Conservation (phyloP, 2,113 vertebrate genomes). For the Heterotis niloticus region DNA sequence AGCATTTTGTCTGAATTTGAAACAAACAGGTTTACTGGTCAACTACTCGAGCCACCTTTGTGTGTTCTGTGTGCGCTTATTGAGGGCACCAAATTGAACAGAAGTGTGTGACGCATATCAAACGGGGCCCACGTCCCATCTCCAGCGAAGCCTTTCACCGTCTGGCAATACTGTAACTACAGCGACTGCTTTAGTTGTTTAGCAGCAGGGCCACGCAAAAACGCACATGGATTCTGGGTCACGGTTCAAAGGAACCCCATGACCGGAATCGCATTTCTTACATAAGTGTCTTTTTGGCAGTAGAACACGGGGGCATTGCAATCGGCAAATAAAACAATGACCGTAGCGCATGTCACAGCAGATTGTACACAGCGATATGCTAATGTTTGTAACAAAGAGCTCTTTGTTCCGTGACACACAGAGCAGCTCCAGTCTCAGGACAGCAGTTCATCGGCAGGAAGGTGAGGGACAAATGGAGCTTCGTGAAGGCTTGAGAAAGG, state of each 20-base stretch:
- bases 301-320: constrained; percentile 42
- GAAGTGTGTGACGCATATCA: background rate
- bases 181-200: constrained; percentile 16
- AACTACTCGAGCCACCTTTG: background rate
- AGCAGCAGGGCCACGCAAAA: constrained; percentile 25
- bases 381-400: constrained; percentile 17
- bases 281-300: constrained; percentile 53
- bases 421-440: no score
- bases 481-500: no score
- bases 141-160: background rate
- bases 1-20: no score
- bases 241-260: constrained; percentile 31
- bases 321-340: constrained; percentile 33
- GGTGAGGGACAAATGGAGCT: no score
- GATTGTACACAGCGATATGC: constrained; percentile 44
- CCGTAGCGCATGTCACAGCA: constrained; percentile 11
- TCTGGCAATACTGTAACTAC: constrained; percentile 42
- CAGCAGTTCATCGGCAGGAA: no score
- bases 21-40: background rate
- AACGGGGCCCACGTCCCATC: background rate
- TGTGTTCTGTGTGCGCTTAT: background rate
- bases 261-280: constrained; percentile 37
- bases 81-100: background rate
- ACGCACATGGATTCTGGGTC: constrained; percentile 44
- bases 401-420: background rate